These are phyloP conservation scores for Apis mellifera DNA, from an alignment of 1,140 invertebrate genomes.

Conservation along the genomic window DNA sequence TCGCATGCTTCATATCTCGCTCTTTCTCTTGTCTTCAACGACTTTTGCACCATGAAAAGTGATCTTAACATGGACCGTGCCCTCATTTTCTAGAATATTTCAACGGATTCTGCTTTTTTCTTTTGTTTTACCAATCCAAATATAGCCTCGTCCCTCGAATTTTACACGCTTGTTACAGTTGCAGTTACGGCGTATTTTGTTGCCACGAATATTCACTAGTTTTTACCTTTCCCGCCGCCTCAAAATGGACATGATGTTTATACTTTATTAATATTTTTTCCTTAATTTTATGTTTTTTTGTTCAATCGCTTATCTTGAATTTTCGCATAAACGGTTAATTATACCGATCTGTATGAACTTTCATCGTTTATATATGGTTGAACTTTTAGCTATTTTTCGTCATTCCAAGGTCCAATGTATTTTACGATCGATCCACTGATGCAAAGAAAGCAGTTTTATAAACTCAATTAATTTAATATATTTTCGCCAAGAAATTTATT, in stretches of 20 bases:
- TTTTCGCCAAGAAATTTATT: slow-evolving; percentile 44
- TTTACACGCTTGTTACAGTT: slow-evolving; percentile 35
- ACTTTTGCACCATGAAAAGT: slow-evolving; percentile 54
- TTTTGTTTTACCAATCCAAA: neutral
- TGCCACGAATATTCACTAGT: slow-evolving; percentile 23
- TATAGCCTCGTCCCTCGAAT: slow-evolving; percentile 27
- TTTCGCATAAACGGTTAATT: neutral
- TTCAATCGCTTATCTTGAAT: neutral
- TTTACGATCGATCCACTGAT: slow-evolving; percentile 43
- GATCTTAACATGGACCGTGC: slow-evolving; percentile 34
- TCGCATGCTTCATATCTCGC: slow-evolving; percentile 52
- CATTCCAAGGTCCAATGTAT: slow-evolving; percentile 42
- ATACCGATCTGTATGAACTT: neutral
- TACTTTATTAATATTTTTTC: neutral
- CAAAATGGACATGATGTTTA: neutral
- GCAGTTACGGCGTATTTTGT: neutral
- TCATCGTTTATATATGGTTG: neutral
- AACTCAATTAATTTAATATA: slow-evolving; percentile 14
- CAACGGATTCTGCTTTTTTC: neutral
- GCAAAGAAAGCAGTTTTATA: slow-evolving; percentile 49
- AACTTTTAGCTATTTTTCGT: slow-evolving; percentile 53
- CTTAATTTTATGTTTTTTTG: neutral
- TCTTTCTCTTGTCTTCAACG: slow-evolving; percentile 34
- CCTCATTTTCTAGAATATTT: slow-evolving; percentile 26
- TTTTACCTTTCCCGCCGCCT: slow-evolving; percentile 34